Evolutionary conservation across 2,113 vertebrate species (phyloP), one percentile per base, ranked within the genome.

Genomic region (Dascyllus trimaculatus): DNA sequence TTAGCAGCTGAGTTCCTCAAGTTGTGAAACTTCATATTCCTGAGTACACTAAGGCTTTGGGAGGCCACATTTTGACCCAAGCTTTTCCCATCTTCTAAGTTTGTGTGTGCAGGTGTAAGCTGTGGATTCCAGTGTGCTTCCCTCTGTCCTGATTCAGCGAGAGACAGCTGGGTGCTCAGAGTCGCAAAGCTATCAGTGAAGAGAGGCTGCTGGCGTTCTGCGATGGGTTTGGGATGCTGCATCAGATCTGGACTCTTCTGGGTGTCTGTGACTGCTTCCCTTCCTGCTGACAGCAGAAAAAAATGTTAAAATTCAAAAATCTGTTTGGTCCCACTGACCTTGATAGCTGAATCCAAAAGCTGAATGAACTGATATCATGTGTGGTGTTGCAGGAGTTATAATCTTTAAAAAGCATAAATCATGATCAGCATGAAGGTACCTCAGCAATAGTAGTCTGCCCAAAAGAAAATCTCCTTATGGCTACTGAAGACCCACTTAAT

Each of bases 1-100:
- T 94, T 94, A 4, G 93, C 71, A 7, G 65, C 81, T 0, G 92
- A 78, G 66, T 67, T 90, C 63, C 90, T 89, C 48, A 82, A 64
- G 43, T 80, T 84, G 59, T 84, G 80, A 56, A 90, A 81, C 88
- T 88, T 93, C 56, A 80, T 52, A 24, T 88, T 88, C 79, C 85
- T 89, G 11, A 79, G 74, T 8, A 74, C 18, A 10, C 57, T 82
- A 9, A 74, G 26, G 52, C 60, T 84, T 66, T 90, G 87, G 6
- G 84, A 60, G 35, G 72, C 59, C 21, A 77, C 54, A 17, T 87
- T 78, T 62, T 87, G 78, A 75, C 38, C 63, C 9, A 64, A 3
- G 43, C 43, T 22, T 58, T 87, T 90, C 19, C 54, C 91, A 9
- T 35, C 40, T 35, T 80, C 80, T 9, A 53, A 40, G 15, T 63